phyloP scores from a whole-genome alignment of 1,140 invertebrate species.

The Myzus persicae region DNA sequence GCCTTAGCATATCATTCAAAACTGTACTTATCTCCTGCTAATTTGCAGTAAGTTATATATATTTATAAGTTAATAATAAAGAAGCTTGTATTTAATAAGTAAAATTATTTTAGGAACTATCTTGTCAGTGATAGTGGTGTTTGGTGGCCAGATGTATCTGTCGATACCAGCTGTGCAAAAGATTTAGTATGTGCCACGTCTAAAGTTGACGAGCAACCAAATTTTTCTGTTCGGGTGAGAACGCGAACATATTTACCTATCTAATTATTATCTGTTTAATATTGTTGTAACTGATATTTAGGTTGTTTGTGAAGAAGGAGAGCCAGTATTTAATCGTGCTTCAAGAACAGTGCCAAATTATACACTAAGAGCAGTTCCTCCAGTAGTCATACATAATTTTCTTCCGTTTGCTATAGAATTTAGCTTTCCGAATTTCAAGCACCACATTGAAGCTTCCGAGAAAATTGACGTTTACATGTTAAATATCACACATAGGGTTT shows the following conservation, averaged over 20 bases:
- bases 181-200: slow-evolving; percentile 69
- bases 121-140: slow-evolving; percentile 74
- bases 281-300: slow-evolving; percentile 60
- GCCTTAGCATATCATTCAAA: slow-evolving; percentile 83
- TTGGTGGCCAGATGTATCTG: slow-evolving; percentile 82
- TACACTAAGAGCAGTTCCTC: slow-evolving; percentile 75
- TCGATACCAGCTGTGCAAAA: slow-evolving; percentile 69
- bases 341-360: slow-evolving; percentile 75
- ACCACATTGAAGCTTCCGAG: slow-evolving; percentile 77
- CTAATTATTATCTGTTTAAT: not conserved
- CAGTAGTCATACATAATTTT: slow-evolving; percentile 78
- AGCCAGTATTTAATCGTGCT: slow-evolving; percentile 62
- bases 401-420: slow-evolving; percentile 76
- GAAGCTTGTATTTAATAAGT: not conserved
- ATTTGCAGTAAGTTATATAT: slow-evolving; percentile 71
- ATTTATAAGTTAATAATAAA: not conserved
- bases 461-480: slow-evolving; percentile 71
- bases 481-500: slow-evolving; percentile 37
- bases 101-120: slow-evolving; percentile 60
- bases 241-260: not conserved
- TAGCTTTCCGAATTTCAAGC: slow-evolving; percentile 68
- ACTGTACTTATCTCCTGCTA: slow-evolving; percentile 77
- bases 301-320: slow-evolving; percentile 64
- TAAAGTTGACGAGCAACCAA: slow-evolving; percentile 68
- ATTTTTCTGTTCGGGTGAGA: slow-evolving; percentile 71